Percentiles rank a stretch among this genome's conserved stretches.
Evolutionary conservation across 2,888 invertebrate species (phyloP).

Genomic region (Agrilus cyanescens): DNA sequence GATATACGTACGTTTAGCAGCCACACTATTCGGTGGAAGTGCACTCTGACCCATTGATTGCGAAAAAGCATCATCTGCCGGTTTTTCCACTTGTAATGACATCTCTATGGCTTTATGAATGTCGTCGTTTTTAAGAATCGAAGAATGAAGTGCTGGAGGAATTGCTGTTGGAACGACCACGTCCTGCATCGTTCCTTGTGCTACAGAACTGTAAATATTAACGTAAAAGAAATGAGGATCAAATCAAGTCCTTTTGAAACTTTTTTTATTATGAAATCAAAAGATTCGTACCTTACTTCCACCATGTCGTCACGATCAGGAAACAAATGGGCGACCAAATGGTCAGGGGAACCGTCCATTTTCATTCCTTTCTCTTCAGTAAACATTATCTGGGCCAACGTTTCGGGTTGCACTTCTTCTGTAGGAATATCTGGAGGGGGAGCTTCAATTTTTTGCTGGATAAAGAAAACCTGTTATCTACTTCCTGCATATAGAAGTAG

Average conservation of each 20-base stretch:
- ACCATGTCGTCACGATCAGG: slow-evolving; percentile 13
- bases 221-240: not conserved
- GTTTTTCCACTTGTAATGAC: not conserved
- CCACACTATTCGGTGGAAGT: slow-evolving; percentile 3
- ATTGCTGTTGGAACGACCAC: slow-evolving; percentile 26
- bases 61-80: slow-evolving; percentile 7
- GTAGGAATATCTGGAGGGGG: slow-evolving; percentile 25
- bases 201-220: slow-evolving; percentile 22
- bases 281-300: not conserved
- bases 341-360: slow-evolving; percentile 24
- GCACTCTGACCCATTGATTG: slow-evolving; percentile 1
- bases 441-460: slow-evolving; percentile 23
- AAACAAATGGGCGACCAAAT: slow-evolving; percentile 29
- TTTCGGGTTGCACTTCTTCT: slow-evolving; percentile 29
- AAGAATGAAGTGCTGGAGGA: slow-evolving; percentile 20
- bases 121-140: no score
- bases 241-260: no score
- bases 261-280: no score
- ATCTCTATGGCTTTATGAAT: no score
- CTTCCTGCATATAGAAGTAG: no score
- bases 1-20: not conserved
- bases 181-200: slow-evolving; percentile 29
- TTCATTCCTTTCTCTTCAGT: slow-evolving; percentile 29
- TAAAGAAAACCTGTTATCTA: no score
- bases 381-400: slow-evolving; percentile 29